These are phyloP conservation scores for Gobius niger DNA, from an alignment of 2,113 vertebrate genomes.

Conservation along the genomic window DNA sequence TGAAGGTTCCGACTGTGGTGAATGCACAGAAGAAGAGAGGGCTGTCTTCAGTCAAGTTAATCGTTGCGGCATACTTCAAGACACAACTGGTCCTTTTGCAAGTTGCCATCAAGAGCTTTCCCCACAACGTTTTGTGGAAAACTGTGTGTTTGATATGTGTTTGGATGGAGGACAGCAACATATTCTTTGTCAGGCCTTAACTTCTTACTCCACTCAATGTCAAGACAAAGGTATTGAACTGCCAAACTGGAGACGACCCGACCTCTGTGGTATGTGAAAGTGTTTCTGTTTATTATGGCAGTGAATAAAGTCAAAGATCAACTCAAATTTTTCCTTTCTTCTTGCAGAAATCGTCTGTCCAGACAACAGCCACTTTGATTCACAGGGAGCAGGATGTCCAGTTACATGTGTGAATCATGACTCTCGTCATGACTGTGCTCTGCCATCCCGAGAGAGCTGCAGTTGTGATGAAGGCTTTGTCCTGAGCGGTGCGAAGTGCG, in stretches of 20 bases:
- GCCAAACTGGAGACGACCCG: conserved; percentile 51
- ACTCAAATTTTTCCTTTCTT: background rate
- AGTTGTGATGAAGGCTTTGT: conserved; percentile 63
- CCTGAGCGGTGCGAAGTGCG: conserved; percentile 55
- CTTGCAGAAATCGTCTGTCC: conserved; percentile 61
- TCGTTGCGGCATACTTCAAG: conserved; percentile 58
- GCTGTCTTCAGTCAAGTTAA: conserved; percentile 26
- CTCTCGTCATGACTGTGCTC: conserved; percentile 51
- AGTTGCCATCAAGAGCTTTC: conserved; percentile 39
- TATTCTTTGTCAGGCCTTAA: conserved; percentile 63
- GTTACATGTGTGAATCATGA: conserved; percentile 61
- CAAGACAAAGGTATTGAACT: conserved; percentile 48
- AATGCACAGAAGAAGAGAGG: conserved; percentile 24
- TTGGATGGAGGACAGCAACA: conserved; percentile 52
- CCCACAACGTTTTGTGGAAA: conserved; percentile 42
- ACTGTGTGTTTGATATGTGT: conserved; percentile 66
- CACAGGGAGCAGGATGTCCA: conserved; percentile 57
- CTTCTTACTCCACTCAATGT: conserved; percentile 58
- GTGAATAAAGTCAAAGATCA: rapidly evolving
- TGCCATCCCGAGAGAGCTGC: conserved; percentile 60
- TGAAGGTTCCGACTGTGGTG: conserved; percentile 43
- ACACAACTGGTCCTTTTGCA: conserved; percentile 57
- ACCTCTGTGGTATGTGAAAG: conserved; percentile 62
- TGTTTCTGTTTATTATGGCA: rapidly evolving
- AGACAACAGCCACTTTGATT: conserved; percentile 67